Conservation (phyloP, 2,888 invertebrate species). For the Euzophera pinguis region DNA sequence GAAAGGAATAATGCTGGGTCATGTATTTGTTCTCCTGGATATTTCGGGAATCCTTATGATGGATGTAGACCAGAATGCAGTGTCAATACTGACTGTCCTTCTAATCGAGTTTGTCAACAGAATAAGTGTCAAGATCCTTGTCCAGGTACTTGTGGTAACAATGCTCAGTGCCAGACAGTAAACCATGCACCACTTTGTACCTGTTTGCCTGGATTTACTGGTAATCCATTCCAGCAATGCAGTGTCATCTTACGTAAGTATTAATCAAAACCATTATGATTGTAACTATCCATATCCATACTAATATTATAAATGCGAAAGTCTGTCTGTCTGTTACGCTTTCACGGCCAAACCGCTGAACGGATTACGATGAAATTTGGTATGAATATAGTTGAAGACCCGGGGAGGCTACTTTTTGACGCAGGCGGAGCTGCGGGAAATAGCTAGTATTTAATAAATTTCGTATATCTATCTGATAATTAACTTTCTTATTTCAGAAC, state of each 20-base stretch:
- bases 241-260: conserved; percentile 49
- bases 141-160: conserved; percentile 86
- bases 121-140: conserved; percentile 89
- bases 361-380: too few species aligned
- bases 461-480: not conserved
- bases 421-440: too few species aligned
- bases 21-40: conserved; percentile 83
- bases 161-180: conserved; percentile 85
- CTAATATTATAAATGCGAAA: too few species aligned
- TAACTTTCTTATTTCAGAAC: conserved; percentile 42
- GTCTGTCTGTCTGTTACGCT: too few species aligned
- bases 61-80: conserved; percentile 88
- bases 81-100: conserved; percentile 86
- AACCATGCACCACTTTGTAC: conserved; percentile 86
- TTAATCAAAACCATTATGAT: not conserved
- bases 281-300: too few species aligned
- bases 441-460: too few species aligned
- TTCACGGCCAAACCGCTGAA: too few species aligned
- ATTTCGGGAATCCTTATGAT: conserved; percentile 82
- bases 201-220: conserved; percentile 82
- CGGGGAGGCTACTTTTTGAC: too few species aligned
- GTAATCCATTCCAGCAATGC: conserved; percentile 79
- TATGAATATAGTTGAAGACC: too few species aligned
- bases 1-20: conserved; percentile 85
- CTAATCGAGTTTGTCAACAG: conserved; percentile 85